Evolutionary conservation across 2,888 invertebrate genomes (phyloP).

Genomic region (Saturnia japonica): DNA sequence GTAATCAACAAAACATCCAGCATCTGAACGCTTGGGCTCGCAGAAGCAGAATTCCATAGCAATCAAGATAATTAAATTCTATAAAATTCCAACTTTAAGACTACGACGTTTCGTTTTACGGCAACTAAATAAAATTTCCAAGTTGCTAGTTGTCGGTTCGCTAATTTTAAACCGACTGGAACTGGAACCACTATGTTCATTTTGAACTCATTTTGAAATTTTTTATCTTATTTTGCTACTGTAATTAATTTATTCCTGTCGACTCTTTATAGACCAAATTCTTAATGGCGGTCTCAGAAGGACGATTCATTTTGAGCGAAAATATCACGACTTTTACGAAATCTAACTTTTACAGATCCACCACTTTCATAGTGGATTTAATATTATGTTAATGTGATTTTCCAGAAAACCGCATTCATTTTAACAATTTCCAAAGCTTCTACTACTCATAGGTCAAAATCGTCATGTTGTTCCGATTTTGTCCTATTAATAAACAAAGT

Average conservation of each 20-base stretch:
- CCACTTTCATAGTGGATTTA: too few species aligned
- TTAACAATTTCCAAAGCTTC: too few species aligned
- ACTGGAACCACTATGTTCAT: background rate
- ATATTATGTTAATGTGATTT: too few species aligned
- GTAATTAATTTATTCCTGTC: background rate
- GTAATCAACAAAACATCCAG: constrained; percentile 17
- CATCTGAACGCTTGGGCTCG: constrained; percentile 18
- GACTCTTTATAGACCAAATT: too few species aligned
- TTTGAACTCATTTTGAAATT: background rate
- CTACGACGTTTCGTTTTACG: constrained; percentile 28
- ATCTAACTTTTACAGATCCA: too few species aligned
- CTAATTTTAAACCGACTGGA: constrained; percentile 13
- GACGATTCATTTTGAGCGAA: too few species aligned
- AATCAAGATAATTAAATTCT: constrained; percentile 46
- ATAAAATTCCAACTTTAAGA: constrained; percentile 35
- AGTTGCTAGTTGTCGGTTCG: constrained; percentile 17
- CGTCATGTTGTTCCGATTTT: too few species aligned
- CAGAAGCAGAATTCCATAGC: constrained; percentile 28
- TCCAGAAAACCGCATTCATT: too few species aligned
- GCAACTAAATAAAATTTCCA: constrained; percentile 30
- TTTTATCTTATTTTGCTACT: background rate
- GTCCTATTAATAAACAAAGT: too few species aligned
- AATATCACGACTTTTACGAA: too few species aligned
- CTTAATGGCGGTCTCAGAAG: too few species aligned
- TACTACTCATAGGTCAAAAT: too few species aligned